Base-by-base conservation (phyloP, 2,888 invertebrate genomes). In the Ariolimax columbianus region DNA sequence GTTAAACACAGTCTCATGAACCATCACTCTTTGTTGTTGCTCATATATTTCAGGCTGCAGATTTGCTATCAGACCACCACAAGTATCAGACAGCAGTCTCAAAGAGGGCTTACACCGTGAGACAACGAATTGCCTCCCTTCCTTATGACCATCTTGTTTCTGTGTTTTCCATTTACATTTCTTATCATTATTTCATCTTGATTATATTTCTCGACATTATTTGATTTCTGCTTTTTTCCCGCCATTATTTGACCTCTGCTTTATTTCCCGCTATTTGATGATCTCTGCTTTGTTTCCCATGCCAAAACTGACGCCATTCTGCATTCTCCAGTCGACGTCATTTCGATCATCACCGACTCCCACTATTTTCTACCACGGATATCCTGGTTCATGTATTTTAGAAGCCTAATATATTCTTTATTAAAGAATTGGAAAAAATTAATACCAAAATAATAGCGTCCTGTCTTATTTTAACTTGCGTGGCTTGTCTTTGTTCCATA, bases 321-420 rank as follows among this genome's bases (percentile, higher is more conserved):
- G 14, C 40, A 40, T 14, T 26, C 33, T n/a, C 51, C 26, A 30
- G 11, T 36, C 4, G 9, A 30, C n/a, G 6, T 38, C 30, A n/a
- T 59, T 6, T 59, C 59, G 33, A 33, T 40, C 51, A n/a, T 40
- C 11, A n/a, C 43, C 30, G 30, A 73, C 1, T 73, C 73, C 73
- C 73, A 9, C 43, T 73, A 33, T 7, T 73, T 70, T 63, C 68
- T 43, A 73, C 73, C 73, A 30, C n/a, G 2, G 43, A 33, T 11
- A 43, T 17, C n/a, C 19, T 36, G 73, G 26, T 73, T 19, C 0
- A 36, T 38, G n/a, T 40, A 30, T n/a, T 73, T 33, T 73, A 73
- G 73, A 73, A 73, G 40, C 73, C 73, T 73, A 47, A 43, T 73
- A 73, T 43, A 43, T 73, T 73, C 43, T 73, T 73, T 73, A 73